Percentiles rank a stretch among this genome's conserved stretches.
These are phyloP conservation scores for Pseudomugil gertrudae DNA, from an alignment of 2,797 vertebrate genomes.

Conservation along the genomic window DNA sequence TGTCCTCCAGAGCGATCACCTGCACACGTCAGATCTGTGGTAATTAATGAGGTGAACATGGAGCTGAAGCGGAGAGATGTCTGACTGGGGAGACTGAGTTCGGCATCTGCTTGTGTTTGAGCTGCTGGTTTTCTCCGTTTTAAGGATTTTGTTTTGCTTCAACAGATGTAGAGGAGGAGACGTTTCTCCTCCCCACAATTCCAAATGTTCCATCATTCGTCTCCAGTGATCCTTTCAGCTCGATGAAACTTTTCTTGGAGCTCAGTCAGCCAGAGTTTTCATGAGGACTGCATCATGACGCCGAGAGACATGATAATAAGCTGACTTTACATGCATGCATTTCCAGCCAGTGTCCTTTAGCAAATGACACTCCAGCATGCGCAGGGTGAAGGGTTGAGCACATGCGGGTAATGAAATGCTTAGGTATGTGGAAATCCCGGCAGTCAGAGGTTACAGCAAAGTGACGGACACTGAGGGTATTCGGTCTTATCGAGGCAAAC, in stretches of 20 bases:
- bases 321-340: too few relatives aligned
- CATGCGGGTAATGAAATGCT: background rate
- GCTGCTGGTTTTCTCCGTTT: background rate
- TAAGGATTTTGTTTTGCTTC: too few relatives aligned
- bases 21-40: slow-evolving; percentile 31
- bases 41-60: slow-evolving; percentile 36
- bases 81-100: slow-evolving; percentile 1
- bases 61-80: slow-evolving; percentile 2
- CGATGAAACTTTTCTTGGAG: background rate
- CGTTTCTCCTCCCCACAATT: background rate
- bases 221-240: background rate
- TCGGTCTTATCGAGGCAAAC: too few relatives aligned
- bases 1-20: slow-evolving; percentile 9
- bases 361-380: background rate
- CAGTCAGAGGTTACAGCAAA: background rate
- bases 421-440: background rate
- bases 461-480: too few relatives aligned
- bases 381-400: background rate
- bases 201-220: background rate
- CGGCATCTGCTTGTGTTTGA: background rate
- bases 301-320: too few relatives aligned
- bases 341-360: background rate
- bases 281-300: background rate
- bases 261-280: background rate
- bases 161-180: background rate